Conservation (phyloP, 2,888 invertebrate genomes). For the Acleris laterana region DNA sequence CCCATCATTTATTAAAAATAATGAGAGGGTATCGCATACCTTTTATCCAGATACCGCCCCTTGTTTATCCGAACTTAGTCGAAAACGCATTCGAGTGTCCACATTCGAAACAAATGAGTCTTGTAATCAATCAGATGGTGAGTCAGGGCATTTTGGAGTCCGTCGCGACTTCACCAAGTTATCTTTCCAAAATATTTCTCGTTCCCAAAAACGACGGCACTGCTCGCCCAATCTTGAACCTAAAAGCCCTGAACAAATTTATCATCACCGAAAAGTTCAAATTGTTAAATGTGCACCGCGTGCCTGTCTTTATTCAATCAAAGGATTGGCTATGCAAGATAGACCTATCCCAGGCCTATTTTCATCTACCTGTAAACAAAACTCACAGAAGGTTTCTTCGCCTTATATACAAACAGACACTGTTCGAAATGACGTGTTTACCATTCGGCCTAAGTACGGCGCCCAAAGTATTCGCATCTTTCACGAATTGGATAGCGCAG, state of each 20-base stretch:
- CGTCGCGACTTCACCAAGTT: conserved; percentile 23
- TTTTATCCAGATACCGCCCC: conserved; percentile 3
- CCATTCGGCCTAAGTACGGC: conserved; percentile 42
- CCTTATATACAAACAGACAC: conserved; percentile 30
- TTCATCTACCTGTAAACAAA: conserved; percentile 31
- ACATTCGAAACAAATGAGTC: not conserved
- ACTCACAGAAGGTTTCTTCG: conserved; percentile 39
- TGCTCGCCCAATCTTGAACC: conserved; percentile 32
- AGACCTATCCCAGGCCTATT: conserved; percentile 40
- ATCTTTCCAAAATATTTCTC: conserved; percentile 30
- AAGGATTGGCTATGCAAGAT: conserved; percentile 37
- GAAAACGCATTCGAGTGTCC: not conserved
- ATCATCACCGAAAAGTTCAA: conserved; percentile 31
- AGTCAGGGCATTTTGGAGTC: conserved; percentile 30
- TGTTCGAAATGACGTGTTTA: conserved; percentile 41
- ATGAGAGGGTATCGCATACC: conserved; percentile 23
- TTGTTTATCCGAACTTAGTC: not conserved
- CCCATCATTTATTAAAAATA: not conserved
- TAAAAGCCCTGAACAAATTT: conserved; percentile 33
- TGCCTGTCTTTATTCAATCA: conserved; percentile 35
- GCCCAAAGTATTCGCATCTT: conserved; percentile 36
- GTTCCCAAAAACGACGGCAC: conserved; percentile 23
- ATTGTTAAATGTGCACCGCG: conserved; percentile 35
- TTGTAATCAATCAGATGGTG: conserved; percentile 27
- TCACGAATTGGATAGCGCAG: conserved; percentile 42